Evolutionary conservation across 1,140 invertebrate genomes (phyloP).

Genomic region (Belonocnema kinseyi): DNA sequence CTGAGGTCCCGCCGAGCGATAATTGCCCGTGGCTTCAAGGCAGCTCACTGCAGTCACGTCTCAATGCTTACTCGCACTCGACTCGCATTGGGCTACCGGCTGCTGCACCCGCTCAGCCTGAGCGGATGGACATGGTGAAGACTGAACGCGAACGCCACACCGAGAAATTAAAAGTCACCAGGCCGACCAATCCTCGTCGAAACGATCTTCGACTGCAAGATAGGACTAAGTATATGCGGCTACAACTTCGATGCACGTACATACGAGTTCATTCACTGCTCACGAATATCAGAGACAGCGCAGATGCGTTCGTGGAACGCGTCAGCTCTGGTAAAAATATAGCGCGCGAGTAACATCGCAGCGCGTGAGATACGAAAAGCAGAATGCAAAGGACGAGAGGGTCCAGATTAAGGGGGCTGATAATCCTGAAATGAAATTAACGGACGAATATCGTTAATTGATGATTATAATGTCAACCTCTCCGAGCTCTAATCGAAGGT

Average conservation of each 20-base stretch:
- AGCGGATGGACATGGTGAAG: slow-evolving; percentile 11
- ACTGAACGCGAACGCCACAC: not conserved
- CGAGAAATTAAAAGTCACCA: slow-evolving; percentile 51
- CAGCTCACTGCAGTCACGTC: slow-evolving; percentile 64
- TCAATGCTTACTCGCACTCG: slow-evolving; percentile 64
- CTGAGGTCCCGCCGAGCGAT: slow-evolving; percentile 66
- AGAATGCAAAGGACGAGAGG: slow-evolving; percentile 14
- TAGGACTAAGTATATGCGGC: slow-evolving; percentile 42
- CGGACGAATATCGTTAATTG: slow-evolving; percentile 25
- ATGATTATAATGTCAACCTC: slow-evolving; percentile 22
- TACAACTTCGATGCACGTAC: slow-evolving; percentile 36
- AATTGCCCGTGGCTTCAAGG: slow-evolving; percentile 68
- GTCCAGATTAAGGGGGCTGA: slow-evolving; percentile 12
- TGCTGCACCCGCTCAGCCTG: not conserved
- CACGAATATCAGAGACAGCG: slow-evolving; percentile 30
- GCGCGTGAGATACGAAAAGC: slow-evolving; percentile 15
- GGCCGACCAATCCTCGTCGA: slow-evolving; percentile 44
- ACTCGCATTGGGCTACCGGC: slow-evolving; percentile 45
- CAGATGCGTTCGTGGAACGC: slow-evolving; percentile 29
- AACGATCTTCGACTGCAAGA: slow-evolving; percentile 42
- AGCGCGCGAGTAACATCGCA: slow-evolving; percentile 25
- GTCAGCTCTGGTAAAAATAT: slow-evolving; percentile 24
- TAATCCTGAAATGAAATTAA: slow-evolving; percentile 18
- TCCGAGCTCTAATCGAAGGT: slow-evolving; percentile 3
- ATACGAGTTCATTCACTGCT: slow-evolving; percentile 51